Evolutionary conservation across 2,113 vertebrate species (phyloP).

Genomic region (Mohoua ochrocephala): DNA sequence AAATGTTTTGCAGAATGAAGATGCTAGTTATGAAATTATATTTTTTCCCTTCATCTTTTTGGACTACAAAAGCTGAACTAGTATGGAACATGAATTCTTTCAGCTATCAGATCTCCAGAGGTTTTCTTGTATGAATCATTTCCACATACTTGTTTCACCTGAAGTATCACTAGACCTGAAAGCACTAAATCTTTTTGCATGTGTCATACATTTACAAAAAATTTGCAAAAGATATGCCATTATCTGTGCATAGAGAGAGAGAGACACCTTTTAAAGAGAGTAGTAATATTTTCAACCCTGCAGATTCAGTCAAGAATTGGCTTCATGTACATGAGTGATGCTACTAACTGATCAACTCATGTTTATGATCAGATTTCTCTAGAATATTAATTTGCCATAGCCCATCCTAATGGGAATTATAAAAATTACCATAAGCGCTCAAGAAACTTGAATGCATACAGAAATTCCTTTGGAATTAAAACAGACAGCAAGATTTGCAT

Average conservation of each 20-base stretch:
- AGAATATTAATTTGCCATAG: not conserved
- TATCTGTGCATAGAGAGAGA: not conserved
- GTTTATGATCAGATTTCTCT: not conserved
- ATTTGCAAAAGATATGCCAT: not conserved
- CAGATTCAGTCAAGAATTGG: not conserved
- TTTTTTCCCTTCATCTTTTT: not conserved
- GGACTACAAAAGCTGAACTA: not conserved
- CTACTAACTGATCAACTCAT: not conserved
- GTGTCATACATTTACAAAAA: not conserved
- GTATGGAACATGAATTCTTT: not conserved
- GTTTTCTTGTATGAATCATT: not conserved
- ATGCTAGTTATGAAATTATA: not conserved
- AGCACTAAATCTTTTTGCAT: not conserved
- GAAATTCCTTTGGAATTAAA: not conserved
- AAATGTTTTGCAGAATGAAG: not conserved
- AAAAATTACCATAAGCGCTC: not conserved
- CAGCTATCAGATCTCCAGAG: not conserved
- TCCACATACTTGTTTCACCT: not conserved
- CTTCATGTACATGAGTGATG: not conserved
- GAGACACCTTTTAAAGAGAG: not conserved
- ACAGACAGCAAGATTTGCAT: not conserved
- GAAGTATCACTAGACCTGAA: not conserved
- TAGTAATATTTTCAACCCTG: not conserved
- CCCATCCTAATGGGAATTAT: not conserved
- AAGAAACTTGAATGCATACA: not conserved